Evolutionary conservation across 2,888 invertebrate genomes (phyloP), one percentile per base, ranked within the genome.

Genomic region (Ectemnius continuus): DNA sequence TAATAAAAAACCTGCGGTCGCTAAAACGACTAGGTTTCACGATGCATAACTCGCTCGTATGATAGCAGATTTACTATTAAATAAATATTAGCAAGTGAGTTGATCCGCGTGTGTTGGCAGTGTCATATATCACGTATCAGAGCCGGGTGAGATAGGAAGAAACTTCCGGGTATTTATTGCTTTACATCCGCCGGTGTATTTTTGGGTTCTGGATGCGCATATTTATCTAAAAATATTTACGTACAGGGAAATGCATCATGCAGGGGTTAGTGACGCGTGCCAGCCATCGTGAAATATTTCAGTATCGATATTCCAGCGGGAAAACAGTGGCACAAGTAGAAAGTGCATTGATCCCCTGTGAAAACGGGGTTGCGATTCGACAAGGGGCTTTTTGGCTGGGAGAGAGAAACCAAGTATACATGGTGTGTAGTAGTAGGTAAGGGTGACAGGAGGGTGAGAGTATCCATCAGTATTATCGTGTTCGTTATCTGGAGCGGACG

Each of bases 381-480:
- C 1, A 36, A 36, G 8, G 5, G 8, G 36, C 11, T 36, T 36
- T 36, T 36, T 23, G 23, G 36, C 4, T 36, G 6, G 36, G 8
- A 36, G 8, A 36, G 36, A 36, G 36, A 11, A 23, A 23, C 23
- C 23, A 3, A 23, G 23, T 23, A 23, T 23, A 23, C 1, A 23
- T 23, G 3, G 23, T 23, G 3, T 20, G 23, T 23, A 62, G 59
- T 45, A 23, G 14, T 23, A 48, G 47, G 57, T 60, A 73, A 66
- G 52, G 61, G 61, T 14, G 16, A 23, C 20, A 13, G 28, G 57
- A 48, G 23, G 62, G 23, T 60, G 36, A n/a, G 16, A 62, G 57
- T 70, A 77, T 78, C 78, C 61, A 78, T 78, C 78, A 78, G 65
- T 64, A 66, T 78, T 78, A 78, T 78, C 78, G 67, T 61, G 52